Base-by-base conservation (phyloP, 1,140 invertebrate species). In the Hyphantria cunea region DNA sequence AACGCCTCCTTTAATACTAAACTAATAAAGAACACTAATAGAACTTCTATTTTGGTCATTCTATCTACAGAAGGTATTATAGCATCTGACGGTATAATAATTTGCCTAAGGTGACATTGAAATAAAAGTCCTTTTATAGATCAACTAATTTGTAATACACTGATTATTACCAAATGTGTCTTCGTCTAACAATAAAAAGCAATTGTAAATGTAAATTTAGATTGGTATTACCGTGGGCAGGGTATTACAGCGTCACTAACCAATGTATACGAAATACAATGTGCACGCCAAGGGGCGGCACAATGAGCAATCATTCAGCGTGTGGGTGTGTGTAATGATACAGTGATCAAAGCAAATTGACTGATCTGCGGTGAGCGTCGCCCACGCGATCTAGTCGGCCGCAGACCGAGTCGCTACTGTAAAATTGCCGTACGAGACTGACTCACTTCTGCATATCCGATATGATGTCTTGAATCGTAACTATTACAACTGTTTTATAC, bases 341-440 rank as follows among this genome's bases (percentile, higher is more conserved):
- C 65, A 64, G 60, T 68, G 66, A 67, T 67, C 65, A 67, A 67
- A 67, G 65, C 44, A 62, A 64, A 67, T 67, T 67, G 48, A 58
- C 53, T 63, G 66, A 63, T 63, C 60, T 44, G 54, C 66, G 53
- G 60, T 37, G 49, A 62, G 39, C 45, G 42, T 52, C 52, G 59
- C 55, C 45, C 48, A 60, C 58, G 31, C 49, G 6, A 3, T 25
- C 8, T 7, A 37, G 25, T 50, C 45, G n/a, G 33, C 14, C 10
- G 32, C 11, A 53, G 44, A 25, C 17, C 25, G 25, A 10, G 44
- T 17, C 15, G n/a, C 55, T 15, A 49, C 45, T 25, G 45, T 14
- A 48, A 13, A 6, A 53, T 32, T 25, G 41, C n/a, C n/a, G 41
- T 12, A 25, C 17, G 17, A 3, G 17, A n/a, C 10, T 44, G 41